phyloP scores from a whole-genome alignment of 2,113 vertebrate genomes.

The Pachyramphus minor region DNA sequence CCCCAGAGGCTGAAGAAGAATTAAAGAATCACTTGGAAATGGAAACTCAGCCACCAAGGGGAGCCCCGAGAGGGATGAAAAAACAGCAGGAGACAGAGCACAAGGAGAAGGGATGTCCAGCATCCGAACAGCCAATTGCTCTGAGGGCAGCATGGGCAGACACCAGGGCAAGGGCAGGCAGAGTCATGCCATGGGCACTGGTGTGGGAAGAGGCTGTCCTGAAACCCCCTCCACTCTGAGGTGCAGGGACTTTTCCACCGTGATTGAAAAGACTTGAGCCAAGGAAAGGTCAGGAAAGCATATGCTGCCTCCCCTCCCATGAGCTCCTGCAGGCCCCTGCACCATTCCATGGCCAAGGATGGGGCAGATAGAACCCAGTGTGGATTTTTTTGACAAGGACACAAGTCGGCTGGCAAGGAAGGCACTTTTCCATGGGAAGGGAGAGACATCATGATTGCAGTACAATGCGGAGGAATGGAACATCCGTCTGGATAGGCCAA shows the following conservation, averaged over 20 bases:
- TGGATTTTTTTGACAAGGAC: background rate
- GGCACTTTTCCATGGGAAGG: background rate
- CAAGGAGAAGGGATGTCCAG: background rate
- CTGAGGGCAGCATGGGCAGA: background rate
- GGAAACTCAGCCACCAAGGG: background rate
- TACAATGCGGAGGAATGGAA: background rate
- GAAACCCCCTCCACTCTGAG: background rate
- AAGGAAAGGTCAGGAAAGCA: background rate
- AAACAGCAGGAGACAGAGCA: background rate
- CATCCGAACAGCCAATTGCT: accelerated
- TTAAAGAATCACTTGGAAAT: background rate
- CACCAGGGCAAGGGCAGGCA: background rate
- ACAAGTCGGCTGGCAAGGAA: background rate
- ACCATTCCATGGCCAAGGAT: background rate
- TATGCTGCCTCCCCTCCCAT: background rate
- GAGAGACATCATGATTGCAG: accelerated
- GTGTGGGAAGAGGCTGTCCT: background rate
- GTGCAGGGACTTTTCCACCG: background rate
- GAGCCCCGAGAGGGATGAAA: background rate
- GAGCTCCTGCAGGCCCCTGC: background rate
- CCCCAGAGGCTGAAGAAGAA: background rate
- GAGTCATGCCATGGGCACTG: accelerated
- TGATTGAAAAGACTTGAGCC: accelerated
- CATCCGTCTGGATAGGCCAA: background rate
- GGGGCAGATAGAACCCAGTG: background rate